These are phyloP conservation scores for Pristionchus japonicus DNA, from an alignment of 2,888 invertebrate species.

Conservation along the genomic window DNA sequence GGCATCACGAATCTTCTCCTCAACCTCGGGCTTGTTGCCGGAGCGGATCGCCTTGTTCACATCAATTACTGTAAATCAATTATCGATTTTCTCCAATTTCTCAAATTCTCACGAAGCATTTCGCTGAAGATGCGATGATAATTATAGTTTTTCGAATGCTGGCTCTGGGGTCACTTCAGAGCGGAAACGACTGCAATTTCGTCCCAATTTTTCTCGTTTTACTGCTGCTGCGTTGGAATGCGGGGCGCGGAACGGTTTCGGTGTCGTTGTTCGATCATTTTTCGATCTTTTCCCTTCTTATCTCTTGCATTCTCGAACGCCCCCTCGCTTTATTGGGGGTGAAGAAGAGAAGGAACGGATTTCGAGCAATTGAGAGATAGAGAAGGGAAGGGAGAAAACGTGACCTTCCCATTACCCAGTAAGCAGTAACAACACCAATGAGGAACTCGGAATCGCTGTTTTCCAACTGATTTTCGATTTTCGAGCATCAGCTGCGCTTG, in stretches of 20 bases:
- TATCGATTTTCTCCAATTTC: not conserved
- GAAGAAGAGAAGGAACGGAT: not conserved
- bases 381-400: not conserved
- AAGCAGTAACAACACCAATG: not conserved
- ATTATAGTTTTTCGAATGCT: not conserved
- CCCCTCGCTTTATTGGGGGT: not conserved
- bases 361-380: not conserved
- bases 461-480: not conserved
- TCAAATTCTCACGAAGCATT: no score
- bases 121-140: no score
- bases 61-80: conserved; percentile 50
- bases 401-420: not conserved
- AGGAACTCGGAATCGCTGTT: not conserved
- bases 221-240: conserved; percentile 8
- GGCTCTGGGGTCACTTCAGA: not conserved
- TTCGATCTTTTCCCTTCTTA: not conserved
- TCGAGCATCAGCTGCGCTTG: not conserved
- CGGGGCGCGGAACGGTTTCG: not conserved
- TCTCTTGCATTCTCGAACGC: not conserved
- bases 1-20: conserved; percentile 15
- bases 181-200: not conserved
- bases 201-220: not conserved
- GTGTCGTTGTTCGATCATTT: not conserved
- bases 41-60: conserved; percentile 53
- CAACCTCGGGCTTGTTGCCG: not conserved